phyloP scores from a whole-genome alignment of 2,113 vertebrate species.

The Calidris pugnax region DNA sequence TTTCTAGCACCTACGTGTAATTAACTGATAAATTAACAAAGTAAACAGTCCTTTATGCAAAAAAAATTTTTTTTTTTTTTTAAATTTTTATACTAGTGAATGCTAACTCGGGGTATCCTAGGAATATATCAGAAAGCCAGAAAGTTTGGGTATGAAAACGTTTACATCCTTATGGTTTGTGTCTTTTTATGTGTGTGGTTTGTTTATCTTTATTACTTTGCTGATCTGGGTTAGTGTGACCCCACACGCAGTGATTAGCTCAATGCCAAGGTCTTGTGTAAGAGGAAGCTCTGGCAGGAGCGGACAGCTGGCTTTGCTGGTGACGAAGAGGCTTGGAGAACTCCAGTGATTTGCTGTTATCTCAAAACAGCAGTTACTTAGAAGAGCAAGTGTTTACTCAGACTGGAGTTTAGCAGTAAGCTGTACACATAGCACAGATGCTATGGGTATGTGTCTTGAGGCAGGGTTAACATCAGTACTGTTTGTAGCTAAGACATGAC shows the following conservation, averaged over 20 bases:
- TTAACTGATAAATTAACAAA: neutral
- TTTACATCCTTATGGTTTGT: neutral
- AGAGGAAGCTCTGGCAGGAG: neutral
- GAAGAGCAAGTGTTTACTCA: neutral
- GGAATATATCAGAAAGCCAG: neutral
- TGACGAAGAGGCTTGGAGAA: neutral
- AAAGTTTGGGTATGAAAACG: neutral
- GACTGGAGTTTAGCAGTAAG: neutral
- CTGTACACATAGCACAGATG: neutral
- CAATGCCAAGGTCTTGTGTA: neutral
- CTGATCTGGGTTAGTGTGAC: neutral
- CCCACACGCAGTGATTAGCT: neutral
- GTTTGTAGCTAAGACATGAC: neutral
- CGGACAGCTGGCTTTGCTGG: neutral
- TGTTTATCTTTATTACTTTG: neutral
- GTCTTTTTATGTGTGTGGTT: neutral
- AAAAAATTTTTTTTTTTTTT: neutral
- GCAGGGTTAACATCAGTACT: neutral
- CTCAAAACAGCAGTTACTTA: neutral
- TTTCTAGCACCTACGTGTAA: neutral
- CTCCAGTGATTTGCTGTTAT: neutral
- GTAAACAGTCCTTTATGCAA: neutral
- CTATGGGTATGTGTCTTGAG: neutral
- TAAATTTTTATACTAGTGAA: neutral
- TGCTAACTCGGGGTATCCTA: neutral